Evolutionary conservation across 2,113 vertebrate genomes (phyloP), one percentile per base, ranked within the genome.

Genomic region (Paracanthobrama guichenoti): DNA sequence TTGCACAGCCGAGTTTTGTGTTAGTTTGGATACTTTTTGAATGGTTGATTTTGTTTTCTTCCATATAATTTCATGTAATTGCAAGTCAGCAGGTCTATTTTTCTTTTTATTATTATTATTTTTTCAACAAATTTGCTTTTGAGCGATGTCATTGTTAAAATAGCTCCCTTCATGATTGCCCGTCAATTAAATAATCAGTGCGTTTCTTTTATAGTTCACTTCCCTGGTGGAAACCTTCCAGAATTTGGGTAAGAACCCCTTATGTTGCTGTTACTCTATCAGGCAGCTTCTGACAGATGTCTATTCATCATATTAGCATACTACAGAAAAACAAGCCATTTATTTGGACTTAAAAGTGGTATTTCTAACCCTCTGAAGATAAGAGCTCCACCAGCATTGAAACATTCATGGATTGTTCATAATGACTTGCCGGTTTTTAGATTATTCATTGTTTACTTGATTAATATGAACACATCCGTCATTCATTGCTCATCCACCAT

Each of bases 21-120:
- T 64, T 64, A 1, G 39, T 13, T 20, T 35, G 7, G 14, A 11
- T 39, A 0, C 2, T 31, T 66, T 66, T 11, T 22, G 18, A 69
- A 42, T 69, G 9, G 35, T 20, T 80, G 57, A 75, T 57, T 88
- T 85, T 31, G 80, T 59, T 42, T 22, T 60, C 14, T 22, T 73
- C 64, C 50, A 28, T 85, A 7, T 85, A 79, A 87, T 88, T 81
- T 87, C 20, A 57, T 26, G 2, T 82, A 84, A 87, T 87, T 73
- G 53, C 76, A 14, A 55, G 26, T 72, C 31, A 28, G 28, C 13
- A 62, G 66, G 76, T 59, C 22, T 14, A 13, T 1, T n/a, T 74
- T 80, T 39, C 7, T 39, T 39, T 39, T 1, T n/a, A n/a, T n/a
- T n/a, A n/a, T 39, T 39, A 1, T 39, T 39, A 1, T 39, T 39